These are phyloP conservation scores for Zeuzera pyrina DNA, from an alignment of 2,888 invertebrate genomes.

Conservation along the genomic window DNA sequence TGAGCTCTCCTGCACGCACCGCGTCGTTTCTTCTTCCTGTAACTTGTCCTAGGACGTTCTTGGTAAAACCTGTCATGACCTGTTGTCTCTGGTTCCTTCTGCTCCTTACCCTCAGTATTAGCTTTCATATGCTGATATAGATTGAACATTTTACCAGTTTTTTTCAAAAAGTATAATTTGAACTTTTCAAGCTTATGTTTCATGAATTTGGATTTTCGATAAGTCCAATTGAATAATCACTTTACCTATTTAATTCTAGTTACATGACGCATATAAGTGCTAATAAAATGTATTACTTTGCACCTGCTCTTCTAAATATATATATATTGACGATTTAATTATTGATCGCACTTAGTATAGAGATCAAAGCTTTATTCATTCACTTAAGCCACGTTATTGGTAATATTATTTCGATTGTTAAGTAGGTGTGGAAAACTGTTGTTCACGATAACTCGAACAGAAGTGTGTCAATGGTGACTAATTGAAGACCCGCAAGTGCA, in stretches of 20 bases:
- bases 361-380: no score
- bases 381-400: no score
- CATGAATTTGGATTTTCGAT: no score
- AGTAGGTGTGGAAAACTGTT: slow-evolving; percentile 15
- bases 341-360: no score
- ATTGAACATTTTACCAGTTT: slow-evolving; percentile 78
- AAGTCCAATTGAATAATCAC: no score
- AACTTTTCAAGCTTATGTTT: slow-evolving; percentile 28
- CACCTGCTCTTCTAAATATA: no score
- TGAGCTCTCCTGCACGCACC: slow-evolving; percentile 77
- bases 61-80: slow-evolving; percentile 88
- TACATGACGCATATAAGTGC: no score
- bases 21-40: slow-evolving; percentile 67
- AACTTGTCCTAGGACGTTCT: slow-evolving; percentile 70
- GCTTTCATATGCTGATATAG: slow-evolving; percentile 80
- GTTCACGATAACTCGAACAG: slow-evolving; percentile 25
- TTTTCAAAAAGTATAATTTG: slow-evolving; percentile 24
- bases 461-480: slow-evolving; percentile 55
- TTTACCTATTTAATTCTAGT: no score
- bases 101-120: slow-evolving; percentile 66
- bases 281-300: no score
- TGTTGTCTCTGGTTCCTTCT: slow-evolving; percentile 75
- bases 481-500: slow-evolving; percentile 54
- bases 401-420: no score
- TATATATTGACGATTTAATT: no score